Base-by-base conservation (phyloP, 2,888 invertebrate genomes). In the Nomada flava region DNA sequence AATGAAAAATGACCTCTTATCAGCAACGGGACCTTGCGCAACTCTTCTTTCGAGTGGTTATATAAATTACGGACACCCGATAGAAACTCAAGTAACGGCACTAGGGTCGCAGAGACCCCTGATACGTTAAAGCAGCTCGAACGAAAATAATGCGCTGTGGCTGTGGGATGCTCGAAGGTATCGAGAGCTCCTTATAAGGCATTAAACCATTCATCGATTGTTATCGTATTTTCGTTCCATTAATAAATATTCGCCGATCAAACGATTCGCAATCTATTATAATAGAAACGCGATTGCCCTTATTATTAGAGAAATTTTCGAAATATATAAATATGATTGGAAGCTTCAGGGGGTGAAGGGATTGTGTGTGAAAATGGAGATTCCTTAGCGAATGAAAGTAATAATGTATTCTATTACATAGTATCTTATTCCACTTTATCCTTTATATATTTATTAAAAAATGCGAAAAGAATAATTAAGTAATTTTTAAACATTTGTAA, bases 1-100 rank as follows among this genome's bases (percentile, higher is more conserved):
- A 83, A 86, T 88, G 87, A 87, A 84, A 87, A 88, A 87, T 82
- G 84, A 79, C 75, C 57, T 44, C 83, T 87, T 87, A 88, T 87
- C 86, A 77, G 62, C 55, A 52, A 47, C 42, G 70, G 53, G 77
- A 75, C 72, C 71, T 70, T 60, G 81, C 72, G 74, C 78, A 79
- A 84, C 84, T 81, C 78, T 84, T 85, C 84, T 81, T 84, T 84
- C 73, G 77, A 75, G 77, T 70, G 84, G 84, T 75, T 73, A 78
- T 84, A 84, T 84, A 79, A 85, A 85, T 84, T 85, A 84, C 81
- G 20, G 64, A 59, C 72, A 67, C 47, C 75, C 81, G 78, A 84
- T 84, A 84, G 84, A 79, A 70, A 69, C 69, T 79, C 59, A 65
- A 77, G 67, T 74, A 82, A 82, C 70, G 77, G 47, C 75, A 23